Evolutionary conservation across 2,888 invertebrate species (phyloP).

Genomic region (Galerucella calmariensis): DNA sequence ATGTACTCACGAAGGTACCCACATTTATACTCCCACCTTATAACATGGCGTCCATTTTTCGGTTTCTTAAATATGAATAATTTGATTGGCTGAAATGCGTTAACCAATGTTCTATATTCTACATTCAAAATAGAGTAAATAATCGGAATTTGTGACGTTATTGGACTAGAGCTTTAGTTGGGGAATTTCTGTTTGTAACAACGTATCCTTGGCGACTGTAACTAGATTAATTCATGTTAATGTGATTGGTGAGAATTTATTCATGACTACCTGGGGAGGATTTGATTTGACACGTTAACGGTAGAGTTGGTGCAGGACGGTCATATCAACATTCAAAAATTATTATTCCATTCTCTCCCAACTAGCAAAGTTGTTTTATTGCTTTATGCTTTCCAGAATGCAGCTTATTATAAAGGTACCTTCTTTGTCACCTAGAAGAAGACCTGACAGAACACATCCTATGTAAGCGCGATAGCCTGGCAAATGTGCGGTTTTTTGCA

Average conservation of each 20-base stretch:
- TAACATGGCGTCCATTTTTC: no score
- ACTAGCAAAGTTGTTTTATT: no score
- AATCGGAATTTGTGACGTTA: constrained; percentile 6
- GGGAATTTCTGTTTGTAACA: constrained; percentile 25
- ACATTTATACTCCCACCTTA: no score
- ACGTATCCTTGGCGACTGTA: constrained; percentile 22
- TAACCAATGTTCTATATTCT: constrained; percentile 4
- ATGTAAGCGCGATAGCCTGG: no score
- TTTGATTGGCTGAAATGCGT: background rate
- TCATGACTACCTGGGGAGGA: constrained; percentile 14
- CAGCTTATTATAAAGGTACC: no score
- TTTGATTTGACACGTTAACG: constrained; percentile 13
- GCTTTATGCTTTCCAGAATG: no score
- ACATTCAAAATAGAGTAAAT: background rate
- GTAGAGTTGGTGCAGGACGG: background rate
- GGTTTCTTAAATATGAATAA: no score
- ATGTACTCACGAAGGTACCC: no score
- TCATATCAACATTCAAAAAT: background rate
- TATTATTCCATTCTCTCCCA: no score
- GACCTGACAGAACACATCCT: no score
- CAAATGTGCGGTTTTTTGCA: no score
- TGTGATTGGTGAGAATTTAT: constrained; percentile 26
- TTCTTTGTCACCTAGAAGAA: no score
- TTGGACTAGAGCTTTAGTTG: constrained; percentile 4
- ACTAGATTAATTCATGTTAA: constrained; percentile 22